Conservation (phyloP, 2,113 vertebrate genomes). For the Holacanthus passer region DNA sequence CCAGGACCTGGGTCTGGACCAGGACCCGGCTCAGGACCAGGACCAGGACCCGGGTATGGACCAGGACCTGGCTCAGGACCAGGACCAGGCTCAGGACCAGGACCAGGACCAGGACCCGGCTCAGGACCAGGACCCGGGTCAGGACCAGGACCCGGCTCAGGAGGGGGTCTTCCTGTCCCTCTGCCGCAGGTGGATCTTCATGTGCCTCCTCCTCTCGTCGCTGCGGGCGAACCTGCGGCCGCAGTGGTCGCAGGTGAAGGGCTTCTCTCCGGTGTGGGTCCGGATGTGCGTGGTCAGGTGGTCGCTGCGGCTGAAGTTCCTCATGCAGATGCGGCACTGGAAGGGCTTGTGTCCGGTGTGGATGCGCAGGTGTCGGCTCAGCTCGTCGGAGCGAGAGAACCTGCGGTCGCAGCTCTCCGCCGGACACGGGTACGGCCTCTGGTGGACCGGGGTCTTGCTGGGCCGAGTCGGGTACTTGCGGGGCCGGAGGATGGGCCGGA, state of each 20-base stretch:
- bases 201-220: conserved; percentile 91
- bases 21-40: neutral
- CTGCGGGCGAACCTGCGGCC: conserved; percentile 92
- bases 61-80: too few relatives aligned
- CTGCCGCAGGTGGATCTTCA: conserved; percentile 93
- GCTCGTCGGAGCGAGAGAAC: conserved; percentile 94
- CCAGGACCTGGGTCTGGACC: conserved; percentile 36
- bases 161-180: conserved; percentile 85
- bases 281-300: conserved; percentile 95
- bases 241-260: conserved; percentile 92
- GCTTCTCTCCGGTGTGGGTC: conserved; percentile 95
- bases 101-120: conserved; percentile 27
- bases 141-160: too few relatives aligned
- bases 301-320: conserved; percentile 95
- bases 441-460: conserved; percentile 95
- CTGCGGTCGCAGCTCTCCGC: conserved; percentile 94
- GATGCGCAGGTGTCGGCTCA: conserved; percentile 93
- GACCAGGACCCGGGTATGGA: too few relatives aligned
- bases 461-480: conserved; percentile 94
- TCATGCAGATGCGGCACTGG: conserved; percentile 95
- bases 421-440: conserved; percentile 93
- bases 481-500: conserved; percentile 91
- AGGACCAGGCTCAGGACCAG: neutral
- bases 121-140: neutral
- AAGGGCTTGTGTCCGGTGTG: conserved; percentile 96